Percentiles rank a stretch among this genome's conserved stretches.
These are phyloP conservation scores for Toxotes chatareus DNA, from an alignment of 2,113 vertebrate genomes.

Conservation along the genomic window DNA sequence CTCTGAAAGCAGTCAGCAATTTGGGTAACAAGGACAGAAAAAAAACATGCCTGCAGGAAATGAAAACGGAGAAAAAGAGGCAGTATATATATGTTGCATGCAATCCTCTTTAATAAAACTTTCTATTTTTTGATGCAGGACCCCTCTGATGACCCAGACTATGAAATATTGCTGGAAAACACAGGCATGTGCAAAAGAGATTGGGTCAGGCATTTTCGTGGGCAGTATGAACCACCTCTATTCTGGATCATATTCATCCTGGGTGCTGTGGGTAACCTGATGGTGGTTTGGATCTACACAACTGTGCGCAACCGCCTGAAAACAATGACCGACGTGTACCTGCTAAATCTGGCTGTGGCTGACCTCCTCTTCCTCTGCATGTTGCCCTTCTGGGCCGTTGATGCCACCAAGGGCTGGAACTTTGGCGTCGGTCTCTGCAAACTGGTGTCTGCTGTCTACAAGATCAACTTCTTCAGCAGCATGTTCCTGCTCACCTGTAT, in stretches of 20 bases:
- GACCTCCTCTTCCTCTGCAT: constrained; percentile 91
- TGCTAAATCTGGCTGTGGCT: constrained; percentile 89
- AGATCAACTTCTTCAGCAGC: constrained; percentile 92
- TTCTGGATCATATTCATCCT: constrained; percentile 88
- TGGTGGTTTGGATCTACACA: constrained; percentile 88
- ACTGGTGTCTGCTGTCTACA: constrained; percentile 86
- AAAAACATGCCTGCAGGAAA: constrained; percentile 52
- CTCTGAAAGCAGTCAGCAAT: constrained; percentile 13
- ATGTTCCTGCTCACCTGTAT: constrained; percentile 92
- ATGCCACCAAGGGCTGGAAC: constrained; percentile 83
- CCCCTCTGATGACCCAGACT: constrained; percentile 25
- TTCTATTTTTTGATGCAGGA: constrained; percentile 46
- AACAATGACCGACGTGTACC: constrained; percentile 89
- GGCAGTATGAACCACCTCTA: constrained; percentile 83
- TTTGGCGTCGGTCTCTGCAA: constrained; percentile 87
- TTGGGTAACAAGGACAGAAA: constrained; percentile 1
- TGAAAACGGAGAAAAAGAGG: not conserved
- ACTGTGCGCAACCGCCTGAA: constrained; percentile 86
- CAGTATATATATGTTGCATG: not conserved
- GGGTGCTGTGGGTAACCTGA: constrained; percentile 87
- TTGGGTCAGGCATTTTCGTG: constrained; percentile 82
- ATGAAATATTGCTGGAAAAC: not conserved
- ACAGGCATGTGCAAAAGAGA: constrained; percentile 77
- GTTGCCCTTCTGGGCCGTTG: constrained; percentile 91
- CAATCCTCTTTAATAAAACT: not conserved